phyloP scores from a whole-genome alignment of 2,797 vertebrate species.

The Phataginus tetradactyla region DNA sequence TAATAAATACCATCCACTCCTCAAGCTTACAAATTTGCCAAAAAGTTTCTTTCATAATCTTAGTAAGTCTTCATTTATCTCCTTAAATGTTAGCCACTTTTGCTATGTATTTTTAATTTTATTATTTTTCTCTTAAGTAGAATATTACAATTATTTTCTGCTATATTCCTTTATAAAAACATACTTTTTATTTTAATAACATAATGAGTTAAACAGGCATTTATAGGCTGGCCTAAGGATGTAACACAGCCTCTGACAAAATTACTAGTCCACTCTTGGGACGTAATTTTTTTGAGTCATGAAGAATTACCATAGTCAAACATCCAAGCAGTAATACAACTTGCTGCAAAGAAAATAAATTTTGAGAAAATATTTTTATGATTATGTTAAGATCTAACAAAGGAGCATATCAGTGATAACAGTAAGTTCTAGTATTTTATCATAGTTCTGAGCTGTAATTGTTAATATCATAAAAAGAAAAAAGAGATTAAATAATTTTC shows the following conservation, averaged over 20 bases:
- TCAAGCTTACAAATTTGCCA: neutral
- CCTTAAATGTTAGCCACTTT: neutral
- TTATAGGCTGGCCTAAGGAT: neutral
- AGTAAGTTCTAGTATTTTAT: neutral
- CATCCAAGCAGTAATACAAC: neutral
- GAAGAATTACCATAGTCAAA: neutral
- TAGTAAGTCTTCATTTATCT: neutral
- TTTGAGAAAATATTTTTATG: neutral
- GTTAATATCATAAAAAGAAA: slow-evolving; percentile 15
- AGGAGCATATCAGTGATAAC: neutral
- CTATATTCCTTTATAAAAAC: neutral
- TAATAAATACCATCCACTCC: neutral
- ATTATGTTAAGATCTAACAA: slow-evolving; percentile 20
- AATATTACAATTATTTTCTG: neutral
- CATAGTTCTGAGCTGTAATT: neutral
- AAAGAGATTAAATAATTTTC: neutral
- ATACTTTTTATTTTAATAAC: neutral
- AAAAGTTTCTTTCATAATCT: neutral
- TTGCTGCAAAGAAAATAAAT: neutral
- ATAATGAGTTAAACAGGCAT: neutral
- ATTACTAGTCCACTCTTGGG: neutral
- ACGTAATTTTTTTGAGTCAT: slow-evolving; percentile 6
- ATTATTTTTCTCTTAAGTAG: neutral
- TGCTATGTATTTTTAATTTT: neutral
- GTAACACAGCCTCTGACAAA: neutral